phyloP scores from a whole-genome alignment of 2,113 vertebrate species.

The Pimephales promelas region DNA sequence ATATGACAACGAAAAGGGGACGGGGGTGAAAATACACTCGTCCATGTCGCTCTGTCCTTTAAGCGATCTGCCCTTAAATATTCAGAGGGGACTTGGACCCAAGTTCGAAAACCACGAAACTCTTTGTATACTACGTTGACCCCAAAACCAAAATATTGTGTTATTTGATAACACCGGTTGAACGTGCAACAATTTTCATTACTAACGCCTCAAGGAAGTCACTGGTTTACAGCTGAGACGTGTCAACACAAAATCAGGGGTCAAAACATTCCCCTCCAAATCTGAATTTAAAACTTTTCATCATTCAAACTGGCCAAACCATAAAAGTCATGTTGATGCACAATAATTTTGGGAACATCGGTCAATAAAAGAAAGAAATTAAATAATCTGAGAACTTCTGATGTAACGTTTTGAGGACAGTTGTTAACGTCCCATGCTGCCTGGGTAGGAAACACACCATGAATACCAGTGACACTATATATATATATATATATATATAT shows the following conservation, averaged over 20 bases:
- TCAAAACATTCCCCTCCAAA: not conserved
- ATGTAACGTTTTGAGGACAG: not conserved
- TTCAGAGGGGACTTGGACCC: conserved; percentile 56
- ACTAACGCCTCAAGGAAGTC: not conserved
- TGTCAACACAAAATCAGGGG: not conserved
- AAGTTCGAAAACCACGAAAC: conserved; percentile 5
- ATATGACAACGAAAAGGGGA: conserved; percentile 68
- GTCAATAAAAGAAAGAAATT: not conserved
- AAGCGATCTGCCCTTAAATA: conserved; percentile 70
- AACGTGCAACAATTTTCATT: not conserved
- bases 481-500: not conserved
- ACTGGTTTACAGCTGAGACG: not conserved
- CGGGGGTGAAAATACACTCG: conserved; percentile 21
- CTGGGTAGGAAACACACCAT: not conserved
- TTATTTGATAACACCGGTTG: not conserved
- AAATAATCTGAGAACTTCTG: conserved; percentile 1
- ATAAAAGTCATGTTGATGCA: not conserved
- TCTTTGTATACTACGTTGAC: not conserved
- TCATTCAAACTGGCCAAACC: not conserved
- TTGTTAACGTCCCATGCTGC: not conserved
- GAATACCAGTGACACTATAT: conserved; percentile 22
- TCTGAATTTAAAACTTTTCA: not conserved
- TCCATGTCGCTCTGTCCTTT: conserved; percentile 63
- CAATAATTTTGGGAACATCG: not conserved
- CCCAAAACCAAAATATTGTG: not conserved